Conservation (phyloP, 2,888 invertebrate genomes). For the Gastracanthus pulcherrimus region DNA sequence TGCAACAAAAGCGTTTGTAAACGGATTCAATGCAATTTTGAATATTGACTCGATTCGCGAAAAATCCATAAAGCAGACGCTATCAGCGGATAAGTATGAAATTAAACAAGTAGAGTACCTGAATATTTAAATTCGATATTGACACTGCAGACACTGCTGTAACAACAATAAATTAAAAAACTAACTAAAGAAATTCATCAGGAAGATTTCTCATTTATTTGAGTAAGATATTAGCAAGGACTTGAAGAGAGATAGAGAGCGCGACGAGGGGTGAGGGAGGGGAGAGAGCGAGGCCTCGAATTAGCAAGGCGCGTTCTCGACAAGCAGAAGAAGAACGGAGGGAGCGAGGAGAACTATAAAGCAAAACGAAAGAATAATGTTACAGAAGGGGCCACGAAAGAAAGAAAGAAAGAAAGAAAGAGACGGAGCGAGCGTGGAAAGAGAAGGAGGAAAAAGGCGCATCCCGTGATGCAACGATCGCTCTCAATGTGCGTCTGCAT, state of each 20-base stretch:
- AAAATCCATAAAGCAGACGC: too few species aligned
- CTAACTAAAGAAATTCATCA: slow-evolving; percentile 2
- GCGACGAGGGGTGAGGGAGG: background rate
- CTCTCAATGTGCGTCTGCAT: slow-evolving; percentile 62
- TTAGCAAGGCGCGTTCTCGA: slow-evolving; percentile 49
- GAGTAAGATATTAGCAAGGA: slow-evolving; percentile 52
- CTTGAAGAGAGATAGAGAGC: slow-evolving; percentile 26
- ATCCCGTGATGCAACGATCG: slow-evolving; percentile 57
- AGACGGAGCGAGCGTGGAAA: background rate
- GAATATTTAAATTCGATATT: too few species aligned
- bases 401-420: slow-evolving; percentile 34
- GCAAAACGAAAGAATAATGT: slow-evolving; percentile 25
- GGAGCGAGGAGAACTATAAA: slow-evolving; percentile 39
- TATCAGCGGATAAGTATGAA: too few species aligned
- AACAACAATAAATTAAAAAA: too few species aligned
- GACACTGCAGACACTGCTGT: too few species aligned
- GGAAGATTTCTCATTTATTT: slow-evolving; percentile 29
- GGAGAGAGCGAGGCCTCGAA: slow-evolving; percentile 40
- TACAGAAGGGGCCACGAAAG: too few species aligned
- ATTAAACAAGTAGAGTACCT: too few species aligned
- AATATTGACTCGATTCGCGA: too few species aligned
- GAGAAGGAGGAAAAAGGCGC: slow-evolving; percentile 14
- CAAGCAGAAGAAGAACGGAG: slow-evolving; percentile 39
- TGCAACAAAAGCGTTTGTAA: too few species aligned
- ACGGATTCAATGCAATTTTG: too few species aligned